phyloP scores from a whole-genome alignment of 2,888 invertebrate genomes.

The Meghimatium bilineatum region DNA sequence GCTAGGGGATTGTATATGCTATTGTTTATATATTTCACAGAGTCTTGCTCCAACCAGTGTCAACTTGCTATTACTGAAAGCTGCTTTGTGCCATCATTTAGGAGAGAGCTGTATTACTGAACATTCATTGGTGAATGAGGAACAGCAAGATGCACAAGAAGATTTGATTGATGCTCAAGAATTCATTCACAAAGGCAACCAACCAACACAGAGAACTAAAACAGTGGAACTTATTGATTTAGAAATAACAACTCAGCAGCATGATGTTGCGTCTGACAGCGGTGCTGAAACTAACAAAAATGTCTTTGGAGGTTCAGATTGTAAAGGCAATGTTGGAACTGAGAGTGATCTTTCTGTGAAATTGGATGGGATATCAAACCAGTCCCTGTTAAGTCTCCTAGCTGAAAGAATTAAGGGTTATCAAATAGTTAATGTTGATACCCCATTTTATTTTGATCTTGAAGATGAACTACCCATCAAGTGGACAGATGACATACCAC shows the following conservation, averaged over 20 bases:
- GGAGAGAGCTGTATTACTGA: neutral
- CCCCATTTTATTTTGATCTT: neutral
- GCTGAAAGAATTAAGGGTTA: neutral
- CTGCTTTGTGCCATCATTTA: neutral
- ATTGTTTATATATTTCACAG: neutral
- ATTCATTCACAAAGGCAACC: neutral
- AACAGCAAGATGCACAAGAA: neutral
- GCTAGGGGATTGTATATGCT: neutral
- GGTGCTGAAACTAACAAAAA: neutral
- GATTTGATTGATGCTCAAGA: neutral
- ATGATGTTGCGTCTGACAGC: neutral
- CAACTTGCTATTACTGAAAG: conserved; percentile 11
- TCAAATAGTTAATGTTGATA: neutral
- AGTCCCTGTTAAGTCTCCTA: neutral
- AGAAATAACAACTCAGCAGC: neutral
- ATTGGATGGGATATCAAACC: neutral
- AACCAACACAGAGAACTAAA: neutral
- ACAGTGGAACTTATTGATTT: neutral
- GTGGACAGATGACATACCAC: neutral
- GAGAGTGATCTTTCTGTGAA: neutral
- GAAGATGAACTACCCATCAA: neutral
- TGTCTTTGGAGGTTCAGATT: neutral
- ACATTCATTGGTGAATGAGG: neutral
- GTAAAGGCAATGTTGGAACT: neutral
- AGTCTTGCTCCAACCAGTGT: conserved; percentile 9